These are phyloP conservation scores for Aphelenchoides fujianensis DNA, from an alignment of 1,140 invertebrate species.

Conservation along the genomic window DNA sequence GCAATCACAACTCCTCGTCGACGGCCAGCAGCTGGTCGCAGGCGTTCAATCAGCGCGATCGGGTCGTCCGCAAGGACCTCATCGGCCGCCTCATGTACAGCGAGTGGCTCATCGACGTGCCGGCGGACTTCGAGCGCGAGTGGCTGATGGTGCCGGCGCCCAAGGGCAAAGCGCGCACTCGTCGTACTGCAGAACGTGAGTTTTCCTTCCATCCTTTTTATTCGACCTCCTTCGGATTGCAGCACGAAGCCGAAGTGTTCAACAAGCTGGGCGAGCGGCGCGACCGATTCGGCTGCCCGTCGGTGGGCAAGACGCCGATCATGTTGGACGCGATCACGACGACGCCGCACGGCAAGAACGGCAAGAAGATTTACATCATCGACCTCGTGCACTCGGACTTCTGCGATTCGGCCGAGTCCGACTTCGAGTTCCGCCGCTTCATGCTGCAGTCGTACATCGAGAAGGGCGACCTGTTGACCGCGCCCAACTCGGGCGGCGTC, in stretches of 20 bases:
- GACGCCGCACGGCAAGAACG: not conserved
- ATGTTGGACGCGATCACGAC: not conserved
- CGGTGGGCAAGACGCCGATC: not conserved
- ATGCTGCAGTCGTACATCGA: not conserved
- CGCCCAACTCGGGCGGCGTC: not conserved
- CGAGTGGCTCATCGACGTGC: constrained; percentile 16
- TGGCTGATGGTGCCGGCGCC: constrained; percentile 11
- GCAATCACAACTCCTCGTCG: too few species aligned
- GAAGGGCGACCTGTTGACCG: not conserved
- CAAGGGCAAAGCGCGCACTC: constrained; percentile 1
- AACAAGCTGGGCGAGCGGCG: constrained; percentile 7
- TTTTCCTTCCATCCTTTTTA: not conserved
- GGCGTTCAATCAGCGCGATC: not conserved
- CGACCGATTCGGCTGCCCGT: not conserved
- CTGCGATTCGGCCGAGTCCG: not conserved
- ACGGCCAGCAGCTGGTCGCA: too few species aligned
- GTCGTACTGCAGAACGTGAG: constrained; percentile 1
- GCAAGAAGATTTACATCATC: not conserved
- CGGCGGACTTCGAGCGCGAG: not conserved
- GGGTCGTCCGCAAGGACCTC: constrained; percentile 2
- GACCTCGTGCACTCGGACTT: not conserved
- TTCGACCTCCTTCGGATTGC: not conserved
- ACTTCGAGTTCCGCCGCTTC: constrained; percentile 8
- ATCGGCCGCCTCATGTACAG: constrained; percentile 4
- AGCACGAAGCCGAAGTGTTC: constrained; percentile 1